Evolutionary conservation across 2,797 vertebrate species (phyloP).

Genomic region (Enteromius mattozi): DNA sequence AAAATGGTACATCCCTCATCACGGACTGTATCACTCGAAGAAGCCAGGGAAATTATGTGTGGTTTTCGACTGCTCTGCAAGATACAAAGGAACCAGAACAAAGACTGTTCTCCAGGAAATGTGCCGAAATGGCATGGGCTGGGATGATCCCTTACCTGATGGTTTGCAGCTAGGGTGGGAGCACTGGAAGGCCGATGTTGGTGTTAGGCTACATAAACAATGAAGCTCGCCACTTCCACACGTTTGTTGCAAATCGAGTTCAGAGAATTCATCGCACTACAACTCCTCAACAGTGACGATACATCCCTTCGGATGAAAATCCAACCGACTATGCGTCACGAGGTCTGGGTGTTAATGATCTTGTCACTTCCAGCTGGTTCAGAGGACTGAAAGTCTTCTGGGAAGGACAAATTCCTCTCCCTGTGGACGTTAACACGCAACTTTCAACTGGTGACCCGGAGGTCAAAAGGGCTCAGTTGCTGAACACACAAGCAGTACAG

Average conservation of each 20-base stretch:
- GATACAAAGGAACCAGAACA: background rate
- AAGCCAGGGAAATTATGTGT: constrained; percentile 48
- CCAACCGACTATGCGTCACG: background rate
- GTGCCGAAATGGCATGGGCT: background rate
- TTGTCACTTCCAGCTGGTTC: background rate
- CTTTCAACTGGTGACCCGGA: background rate
- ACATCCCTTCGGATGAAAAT: background rate
- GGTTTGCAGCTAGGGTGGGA: background rate
- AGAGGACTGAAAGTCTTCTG: background rate
- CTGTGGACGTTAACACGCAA: background rate
- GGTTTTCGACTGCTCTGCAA: background rate
- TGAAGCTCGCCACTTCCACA: too few relatives aligned
- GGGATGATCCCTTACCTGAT: background rate
- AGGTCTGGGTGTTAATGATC: background rate
- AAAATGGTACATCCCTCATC: constrained; percentile 28
- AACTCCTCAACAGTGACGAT: constrained; percentile 1
- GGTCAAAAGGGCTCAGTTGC: background rate
- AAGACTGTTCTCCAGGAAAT: constrained; percentile 4
- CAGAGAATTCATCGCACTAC: background rate
- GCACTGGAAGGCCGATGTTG: background rate
- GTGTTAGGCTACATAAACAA: too few relatives aligned
- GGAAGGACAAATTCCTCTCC: background rate
- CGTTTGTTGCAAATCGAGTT: too few relatives aligned
- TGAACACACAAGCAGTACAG: background rate
- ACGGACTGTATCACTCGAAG: constrained; percentile 37